phyloP scores from a whole-genome alignment of 2,888 invertebrate genomes.

The Cheilosia impressa region DNA sequence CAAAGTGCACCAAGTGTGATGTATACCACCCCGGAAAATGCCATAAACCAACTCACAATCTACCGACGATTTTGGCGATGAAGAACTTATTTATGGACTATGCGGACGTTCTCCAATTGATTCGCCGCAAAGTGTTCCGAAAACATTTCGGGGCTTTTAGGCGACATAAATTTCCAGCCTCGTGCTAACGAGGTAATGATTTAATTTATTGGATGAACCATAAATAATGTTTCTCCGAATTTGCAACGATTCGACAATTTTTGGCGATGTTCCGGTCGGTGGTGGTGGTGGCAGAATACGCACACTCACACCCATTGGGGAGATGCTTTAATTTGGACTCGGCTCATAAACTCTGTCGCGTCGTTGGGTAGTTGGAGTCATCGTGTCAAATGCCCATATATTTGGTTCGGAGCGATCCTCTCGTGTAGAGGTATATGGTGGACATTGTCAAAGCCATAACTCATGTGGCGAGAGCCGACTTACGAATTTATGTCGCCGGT shows the following conservation, averaged over 20 bases:
- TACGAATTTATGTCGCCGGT: conserved; percentile 70
- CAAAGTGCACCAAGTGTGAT: conserved; percentile 18
- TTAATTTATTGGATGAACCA: conserved; percentile 80
- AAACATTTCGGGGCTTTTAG: conserved; percentile 46
- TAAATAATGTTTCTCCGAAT: conserved; percentile 78
- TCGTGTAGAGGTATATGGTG: neutral
- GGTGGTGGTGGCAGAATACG: conserved; percentile 14
- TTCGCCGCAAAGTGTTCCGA: conserved; percentile 35
- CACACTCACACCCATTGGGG: neutral
- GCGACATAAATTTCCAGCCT: conserved; percentile 50
- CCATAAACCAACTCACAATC: conserved; percentile 21
- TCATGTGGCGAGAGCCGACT: conserved; percentile 60
- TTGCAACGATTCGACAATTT: conserved; percentile 67
- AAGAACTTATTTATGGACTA: conserved; percentile 43
- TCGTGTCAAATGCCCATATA: conserved; percentile 68
- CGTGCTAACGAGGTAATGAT: conserved; percentile 79
- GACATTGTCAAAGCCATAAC: conserved; percentile 66
- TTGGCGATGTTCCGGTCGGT: conserved; percentile 57
- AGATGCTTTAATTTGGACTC: conserved; percentile 46
- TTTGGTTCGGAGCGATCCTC: conserved; percentile 49
- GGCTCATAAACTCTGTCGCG: conserved; percentile 43
- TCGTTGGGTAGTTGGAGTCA: conserved; percentile 29
- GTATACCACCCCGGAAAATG: neutral
- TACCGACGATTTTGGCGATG: conserved; percentile 35
- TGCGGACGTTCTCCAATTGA: conserved; percentile 49